Base-by-base conservation (phyloP, 2,113 vertebrate species). In the Columbina picui region DNA sequence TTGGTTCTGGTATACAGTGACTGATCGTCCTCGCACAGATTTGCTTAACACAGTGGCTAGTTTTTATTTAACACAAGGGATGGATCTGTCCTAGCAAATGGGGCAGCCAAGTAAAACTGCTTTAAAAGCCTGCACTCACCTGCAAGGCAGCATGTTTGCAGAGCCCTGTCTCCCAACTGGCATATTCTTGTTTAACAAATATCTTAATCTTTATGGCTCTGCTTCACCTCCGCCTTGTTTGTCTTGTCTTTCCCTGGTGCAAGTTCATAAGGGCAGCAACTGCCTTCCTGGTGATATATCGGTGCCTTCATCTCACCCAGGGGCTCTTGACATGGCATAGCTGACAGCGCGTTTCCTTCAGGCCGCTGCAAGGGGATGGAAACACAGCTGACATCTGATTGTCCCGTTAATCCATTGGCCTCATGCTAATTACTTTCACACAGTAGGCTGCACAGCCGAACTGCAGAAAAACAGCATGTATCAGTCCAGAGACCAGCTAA, bases 371-470 rank as follows among this genome's bases (percentile, higher is more conserved):
- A 38, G 60, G 53, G 79, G 67, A 43, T 19, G 53, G 80, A 74
- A 90, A 12, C 50, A 49, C 49, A 89, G 67, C 80, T 90, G 86
- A 74, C 86, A 89, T 38, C 80, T 86, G 76, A 86, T 86, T 90
- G 92, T 83, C 34, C 73, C 77, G 38, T 43, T 78, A 90, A 92
- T 86, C 80, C 89, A 81, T 5, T 65, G 80, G 27, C 38, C 45
- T 39, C 21, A 0, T 59, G 50, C 83, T 87, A 90, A 94, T 84
- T 89, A 81, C 68, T 32, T 86, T 84, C 59, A 52, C 34, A 70
- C 83, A 92, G 76, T 16, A 92, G 68, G 68, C 86, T 90, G 76
- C 76, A 81, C 91, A 78, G 68, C 59, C 53, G 65, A 74, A 92
- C 56, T 89, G 71, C 52, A 81, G 84, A 61, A 77, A 77, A 94